A percentile compares a stretch with the other conserved stretches of the same genome.
These are phyloP conservation scores for Agapornis canus DNA, from an alignment of 2,797 vertebrate genomes.

Conservation along the genomic window DNA sequence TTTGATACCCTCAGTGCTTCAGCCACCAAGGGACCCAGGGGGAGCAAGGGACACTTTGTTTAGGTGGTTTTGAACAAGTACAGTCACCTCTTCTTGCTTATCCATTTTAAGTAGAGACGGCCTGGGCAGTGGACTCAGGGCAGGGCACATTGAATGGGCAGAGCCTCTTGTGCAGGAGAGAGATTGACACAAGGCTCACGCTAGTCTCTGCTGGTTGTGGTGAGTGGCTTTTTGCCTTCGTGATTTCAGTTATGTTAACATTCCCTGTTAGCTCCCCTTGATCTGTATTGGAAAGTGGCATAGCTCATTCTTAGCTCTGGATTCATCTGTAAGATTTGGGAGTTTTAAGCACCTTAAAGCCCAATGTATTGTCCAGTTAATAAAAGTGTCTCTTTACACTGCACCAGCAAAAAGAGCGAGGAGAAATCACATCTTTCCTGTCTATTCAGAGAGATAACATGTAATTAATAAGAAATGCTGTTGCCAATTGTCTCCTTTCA, in stretches of 20 bases:
- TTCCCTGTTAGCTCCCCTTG: background rate
- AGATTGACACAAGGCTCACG: fast-evolving
- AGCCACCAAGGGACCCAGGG: background rate
- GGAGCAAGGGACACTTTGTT: background rate
- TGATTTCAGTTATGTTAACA: background rate
- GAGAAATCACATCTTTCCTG: background rate
- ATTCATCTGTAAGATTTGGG: background rate
- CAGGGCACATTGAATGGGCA: fast-evolving
- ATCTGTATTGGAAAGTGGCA: background rate
- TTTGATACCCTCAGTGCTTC: background rate
- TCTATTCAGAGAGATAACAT: background rate
- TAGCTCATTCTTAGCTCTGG: background rate
- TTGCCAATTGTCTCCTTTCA: background rate
- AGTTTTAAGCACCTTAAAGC: background rate
- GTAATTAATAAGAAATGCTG: constrained; percentile 4
- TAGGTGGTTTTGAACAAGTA: background rate
- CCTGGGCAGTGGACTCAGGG: background rate
- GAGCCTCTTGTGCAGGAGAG: background rate
- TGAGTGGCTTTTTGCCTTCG: background rate
- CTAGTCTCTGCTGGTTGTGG: background rate
- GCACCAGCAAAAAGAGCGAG: background rate
- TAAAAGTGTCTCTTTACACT: background rate
- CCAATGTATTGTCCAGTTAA: background rate
- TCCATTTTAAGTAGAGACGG: background rate
- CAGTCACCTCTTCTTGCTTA: background rate